These are phyloP conservation scores for Gymnothorax javanicus DNA, from an alignment of 2,797 vertebrate species.

Conservation along the genomic window DNA sequence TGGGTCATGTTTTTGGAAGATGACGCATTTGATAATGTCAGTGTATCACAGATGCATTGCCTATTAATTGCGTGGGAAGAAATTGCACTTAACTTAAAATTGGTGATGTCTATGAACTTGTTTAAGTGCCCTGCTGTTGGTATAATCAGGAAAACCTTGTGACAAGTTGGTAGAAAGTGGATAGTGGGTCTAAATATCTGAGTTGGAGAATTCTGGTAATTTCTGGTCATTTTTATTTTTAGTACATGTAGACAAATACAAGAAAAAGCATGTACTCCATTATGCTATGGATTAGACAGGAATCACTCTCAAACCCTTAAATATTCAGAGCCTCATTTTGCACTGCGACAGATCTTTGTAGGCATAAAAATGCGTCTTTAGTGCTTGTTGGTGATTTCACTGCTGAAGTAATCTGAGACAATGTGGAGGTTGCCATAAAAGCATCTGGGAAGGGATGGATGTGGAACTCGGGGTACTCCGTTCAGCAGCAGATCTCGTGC, in stretches of 20 bases:
- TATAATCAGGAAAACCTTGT: background rate
- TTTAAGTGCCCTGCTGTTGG: background rate
- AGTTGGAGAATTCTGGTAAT: background rate
- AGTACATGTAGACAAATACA: background rate
- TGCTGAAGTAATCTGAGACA: background rate
- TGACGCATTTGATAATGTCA: background rate
- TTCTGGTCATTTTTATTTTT: background rate
- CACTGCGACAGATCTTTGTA: background rate
- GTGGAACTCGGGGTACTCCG: background rate
- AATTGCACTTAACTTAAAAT: background rate
- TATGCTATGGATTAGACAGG: background rate
- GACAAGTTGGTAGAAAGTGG: background rate
- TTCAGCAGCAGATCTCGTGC: background rate
- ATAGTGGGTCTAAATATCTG: background rate
- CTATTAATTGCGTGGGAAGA: no score
- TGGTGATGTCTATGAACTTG: background rate
- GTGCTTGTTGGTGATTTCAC: background rate
- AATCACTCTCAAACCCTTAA: background rate
- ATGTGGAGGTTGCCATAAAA: background rate
- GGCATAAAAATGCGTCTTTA: background rate
- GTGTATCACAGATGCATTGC: background rate
- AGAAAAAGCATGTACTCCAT: background rate
- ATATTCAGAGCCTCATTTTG: background rate
- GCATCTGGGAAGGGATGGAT: background rate
- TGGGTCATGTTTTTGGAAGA: slow-evolving; percentile 2